Evolutionary conservation across 2,113 vertebrate species (phyloP), one percentile per base, ranked within the genome.

Genomic region (Felis chaus): DNA sequence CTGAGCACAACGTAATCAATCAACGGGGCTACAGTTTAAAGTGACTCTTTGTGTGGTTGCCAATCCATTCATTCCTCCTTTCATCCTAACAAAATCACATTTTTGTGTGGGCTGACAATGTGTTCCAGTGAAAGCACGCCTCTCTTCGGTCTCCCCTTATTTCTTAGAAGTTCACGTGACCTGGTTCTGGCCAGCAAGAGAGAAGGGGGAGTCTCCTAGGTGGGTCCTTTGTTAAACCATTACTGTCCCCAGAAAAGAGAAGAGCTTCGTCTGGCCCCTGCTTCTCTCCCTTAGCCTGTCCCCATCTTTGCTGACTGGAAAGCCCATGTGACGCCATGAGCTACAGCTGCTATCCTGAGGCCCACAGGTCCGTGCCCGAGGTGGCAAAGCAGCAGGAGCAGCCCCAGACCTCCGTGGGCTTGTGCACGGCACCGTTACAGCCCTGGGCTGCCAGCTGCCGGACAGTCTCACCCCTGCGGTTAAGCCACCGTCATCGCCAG

Each of bases 401-500:
- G 53, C 21, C 57, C 61, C 5, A 11, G 31, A 6, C 31, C 23
- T 65, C 27, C 5, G 29, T 41, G 89, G 50, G 31, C 82, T 45
- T 12, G 2, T 1, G 0, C n/a, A 45, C 16, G 13, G 10, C 29
- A 7, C 29, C 7, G 1, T 4, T 27, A 18, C 55, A 73, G 61
- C 21, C 11, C 53, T 25, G 78, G 50, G 19, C 5, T 14, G 16
- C 86, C 41, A 31, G 41, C 41, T 53, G 88, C 69, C 39, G 61
- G 0, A n/a, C 0, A 6, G 5, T 36, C 53, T 27, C 12, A n/a
- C 31, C 39, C 3, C 18, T 8, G 12, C 12, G 33, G 33, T 11
- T 80, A 63, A 91, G n/a, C 63, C n/a, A 39, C 89, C n/a, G 1
- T 8, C 18, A 8, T 12, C 31, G 25, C 25, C 71, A 86, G 71